Conservation (phyloP, 2,113 vertebrate genomes). For the Anolis sagrei region DNA sequence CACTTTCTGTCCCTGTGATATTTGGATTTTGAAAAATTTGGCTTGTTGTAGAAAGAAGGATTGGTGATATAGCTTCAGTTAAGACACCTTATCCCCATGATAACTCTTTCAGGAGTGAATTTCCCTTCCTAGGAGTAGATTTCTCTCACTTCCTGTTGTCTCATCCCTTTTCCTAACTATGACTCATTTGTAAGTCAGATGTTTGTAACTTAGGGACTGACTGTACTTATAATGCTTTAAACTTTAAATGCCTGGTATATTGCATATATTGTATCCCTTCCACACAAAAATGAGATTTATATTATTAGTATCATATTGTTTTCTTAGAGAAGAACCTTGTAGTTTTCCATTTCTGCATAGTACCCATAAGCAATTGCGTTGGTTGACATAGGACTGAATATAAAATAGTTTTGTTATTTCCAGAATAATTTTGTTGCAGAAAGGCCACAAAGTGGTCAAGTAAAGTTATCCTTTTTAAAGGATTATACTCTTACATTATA, state of each 20-base stretch:
- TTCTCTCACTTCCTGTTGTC: no score
- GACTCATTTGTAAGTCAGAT: no score
- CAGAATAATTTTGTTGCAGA: conserved; percentile 57
- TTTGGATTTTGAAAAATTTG: no score
- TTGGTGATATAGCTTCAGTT: no score
- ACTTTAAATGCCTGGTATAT: not conserved
- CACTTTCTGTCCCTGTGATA: no score
- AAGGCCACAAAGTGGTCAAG: conserved; percentile 60
- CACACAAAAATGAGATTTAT: not conserved
- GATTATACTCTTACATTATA: conserved; percentile 66
- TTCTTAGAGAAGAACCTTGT: not conserved
- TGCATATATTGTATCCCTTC: not conserved
- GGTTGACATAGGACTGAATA: conserved; percentile 56
- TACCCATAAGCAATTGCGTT: conserved; percentile 42
- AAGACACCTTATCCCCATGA: no score
- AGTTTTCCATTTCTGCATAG: not conserved
- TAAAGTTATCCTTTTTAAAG: conserved; percentile 62
- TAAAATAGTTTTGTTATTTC: conserved; percentile 63
- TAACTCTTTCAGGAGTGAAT: no score
- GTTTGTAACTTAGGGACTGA: no score
- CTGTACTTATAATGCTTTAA: no score
- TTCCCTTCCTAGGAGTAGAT: no score
- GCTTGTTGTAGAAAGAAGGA: no score
- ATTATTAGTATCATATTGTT: not conserved
- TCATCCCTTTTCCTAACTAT: no score